phyloP scores from a whole-genome alignment of 2,113 vertebrate genomes.

The Malurus melanocephalus region DNA sequence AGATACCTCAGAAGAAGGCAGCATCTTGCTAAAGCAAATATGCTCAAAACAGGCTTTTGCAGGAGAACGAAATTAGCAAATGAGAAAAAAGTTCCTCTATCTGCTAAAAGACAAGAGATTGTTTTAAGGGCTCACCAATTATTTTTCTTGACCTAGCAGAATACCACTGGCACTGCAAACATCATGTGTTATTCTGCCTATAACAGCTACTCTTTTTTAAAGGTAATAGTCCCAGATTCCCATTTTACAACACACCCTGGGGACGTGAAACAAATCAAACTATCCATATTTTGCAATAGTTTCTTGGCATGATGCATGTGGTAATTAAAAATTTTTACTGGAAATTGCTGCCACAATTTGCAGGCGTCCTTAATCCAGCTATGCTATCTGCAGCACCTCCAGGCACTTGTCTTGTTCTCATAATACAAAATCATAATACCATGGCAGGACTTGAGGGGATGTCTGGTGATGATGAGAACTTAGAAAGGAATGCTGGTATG shows the following conservation, averaged over 20 bases:
- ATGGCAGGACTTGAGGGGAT: slow-evolving; percentile 4
- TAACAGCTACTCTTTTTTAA: background rate
- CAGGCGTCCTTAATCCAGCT: slow-evolving; percentile 14
- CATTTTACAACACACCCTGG: background rate
- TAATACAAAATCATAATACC: slow-evolving; percentile 31
- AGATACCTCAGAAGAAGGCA: background rate
- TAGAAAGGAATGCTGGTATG: slow-evolving; percentile 8
- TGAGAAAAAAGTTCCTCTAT: background rate
- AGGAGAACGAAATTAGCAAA: background rate
- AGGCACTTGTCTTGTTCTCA: slow-evolving; percentile 28
- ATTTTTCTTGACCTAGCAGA: background rate
- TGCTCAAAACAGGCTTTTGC: background rate
- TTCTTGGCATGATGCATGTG: background rate
- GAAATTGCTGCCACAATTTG: slow-evolving; percentile 34
- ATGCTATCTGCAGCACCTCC: slow-evolving; percentile 18
- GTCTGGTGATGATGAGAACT: slow-evolving; percentile 28
- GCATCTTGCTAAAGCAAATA: background rate
- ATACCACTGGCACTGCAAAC: background rate
- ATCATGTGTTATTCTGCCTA: background rate
- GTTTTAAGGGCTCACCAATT: background rate
- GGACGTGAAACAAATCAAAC: slow-evolving; percentile 18
- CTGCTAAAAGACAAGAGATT: background rate
- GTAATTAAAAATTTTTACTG: slow-evolving; percentile 34
- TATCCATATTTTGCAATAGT: slow-evolving; percentile 35
- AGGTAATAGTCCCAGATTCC: background rate